Conservation (phyloP, 2,888 invertebrate genomes). For the Cryptocephalus moraei region DNA sequence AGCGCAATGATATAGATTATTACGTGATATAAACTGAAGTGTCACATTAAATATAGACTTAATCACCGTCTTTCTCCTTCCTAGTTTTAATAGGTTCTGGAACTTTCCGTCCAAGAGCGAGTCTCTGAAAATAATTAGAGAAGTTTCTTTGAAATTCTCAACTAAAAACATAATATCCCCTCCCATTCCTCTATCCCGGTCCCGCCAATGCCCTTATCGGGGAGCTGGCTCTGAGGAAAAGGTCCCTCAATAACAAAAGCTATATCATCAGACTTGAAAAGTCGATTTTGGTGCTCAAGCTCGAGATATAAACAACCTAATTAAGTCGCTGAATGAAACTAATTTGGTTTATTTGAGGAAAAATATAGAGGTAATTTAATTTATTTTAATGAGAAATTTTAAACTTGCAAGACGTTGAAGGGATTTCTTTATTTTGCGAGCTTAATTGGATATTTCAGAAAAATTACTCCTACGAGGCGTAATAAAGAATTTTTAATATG, state of each 20-base stretch:
- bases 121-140: too few species aligned
- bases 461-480: slow-evolving; percentile 3
- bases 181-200: too few species aligned
- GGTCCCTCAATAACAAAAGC: slow-evolving; percentile 14
- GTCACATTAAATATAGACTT: too few species aligned
- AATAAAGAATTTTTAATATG: too few species aligned
- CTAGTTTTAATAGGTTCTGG: too few species aligned
- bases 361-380: slow-evolving; percentile 12
- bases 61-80: too few species aligned
- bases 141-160: too few species aligned
- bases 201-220: too few species aligned
- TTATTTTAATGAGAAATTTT: slow-evolving; percentile 11
- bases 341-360: slow-evolving; percentile 11
- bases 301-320: slow-evolving; percentile 14
- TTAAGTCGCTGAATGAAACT: slow-evolving; percentile 13
- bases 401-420: slow-evolving; percentile 7
- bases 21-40: too few species aligned
- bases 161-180: too few species aligned
- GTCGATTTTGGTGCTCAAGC: slow-evolving; percentile 11
- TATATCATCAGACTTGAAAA: slow-evolving; percentile 12
- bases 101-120: too few species aligned
- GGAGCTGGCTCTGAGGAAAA: neutral
- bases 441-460: slow-evolving; percentile 11
- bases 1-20: too few species aligned
- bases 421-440: slow-evolving; percentile 7